These are phyloP conservation scores for Mus spicilegus DNA, from an alignment of 2,113 vertebrate genomes.

Conservation along the genomic window DNA sequence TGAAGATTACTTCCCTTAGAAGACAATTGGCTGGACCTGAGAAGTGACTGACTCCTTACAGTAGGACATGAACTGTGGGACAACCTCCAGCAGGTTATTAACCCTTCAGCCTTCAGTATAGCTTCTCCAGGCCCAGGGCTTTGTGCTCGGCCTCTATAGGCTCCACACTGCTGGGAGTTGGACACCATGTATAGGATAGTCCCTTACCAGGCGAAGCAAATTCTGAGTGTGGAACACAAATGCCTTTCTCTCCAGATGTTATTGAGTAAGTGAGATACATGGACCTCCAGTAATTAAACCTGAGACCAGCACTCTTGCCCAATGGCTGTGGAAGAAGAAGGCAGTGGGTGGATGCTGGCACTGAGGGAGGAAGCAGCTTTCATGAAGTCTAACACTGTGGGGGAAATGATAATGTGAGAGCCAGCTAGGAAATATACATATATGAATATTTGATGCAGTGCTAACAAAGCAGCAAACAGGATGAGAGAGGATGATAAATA, in stretches of 20 bases:
- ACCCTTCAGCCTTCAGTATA: neutral
- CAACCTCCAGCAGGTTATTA: neutral
- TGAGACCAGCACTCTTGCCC: neutral
- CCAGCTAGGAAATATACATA: conserved; percentile 60
- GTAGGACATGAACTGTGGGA: too few species aligned
- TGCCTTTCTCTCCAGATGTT: neutral
- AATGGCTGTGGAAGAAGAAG: neutral
- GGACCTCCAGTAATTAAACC: neutral
- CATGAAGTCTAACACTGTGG: neutral
- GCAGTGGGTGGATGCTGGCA: fast-evolving
- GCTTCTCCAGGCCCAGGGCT: neutral
- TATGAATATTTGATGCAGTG: conserved; percentile 72
- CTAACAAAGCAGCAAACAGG: conserved; percentile 54
- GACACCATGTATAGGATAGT: neutral
- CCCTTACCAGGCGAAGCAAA: neutral
- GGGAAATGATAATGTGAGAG: conserved; percentile 49
- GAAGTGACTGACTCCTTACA: neutral
- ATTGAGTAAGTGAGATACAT: neutral
- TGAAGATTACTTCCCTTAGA: neutral
- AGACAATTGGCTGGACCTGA: neutral
- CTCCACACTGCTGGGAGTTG: neutral
- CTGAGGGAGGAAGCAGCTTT: neutral
- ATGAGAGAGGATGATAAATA: conserved; percentile 65
- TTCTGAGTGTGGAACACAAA: neutral
- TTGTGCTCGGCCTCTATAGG: too few species aligned